Percentiles rank a stretch among this genome's conserved stretches.
These are phyloP conservation scores for Actinernus sp. DNA, from an alignment of 92 coral and sea anemone species.

Conservation along the genomic window DNA sequence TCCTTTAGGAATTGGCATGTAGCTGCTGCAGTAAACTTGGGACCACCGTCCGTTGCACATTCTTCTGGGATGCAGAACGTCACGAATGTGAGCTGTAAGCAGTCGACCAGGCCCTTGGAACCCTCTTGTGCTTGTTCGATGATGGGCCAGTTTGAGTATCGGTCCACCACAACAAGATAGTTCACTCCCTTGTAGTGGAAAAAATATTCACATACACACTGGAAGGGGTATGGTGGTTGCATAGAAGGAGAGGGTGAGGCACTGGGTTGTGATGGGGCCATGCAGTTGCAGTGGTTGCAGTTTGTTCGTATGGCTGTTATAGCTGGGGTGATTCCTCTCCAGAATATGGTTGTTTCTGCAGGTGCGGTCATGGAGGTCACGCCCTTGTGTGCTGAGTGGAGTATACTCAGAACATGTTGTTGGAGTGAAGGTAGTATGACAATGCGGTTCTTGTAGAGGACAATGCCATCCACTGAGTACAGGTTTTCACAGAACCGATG, in stretches of 20 bases:
- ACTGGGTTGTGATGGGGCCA: slow-evolving; percentile 71
- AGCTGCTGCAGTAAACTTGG: slow-evolving; percentile 27
- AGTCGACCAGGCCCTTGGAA: slow-evolving; percentile 64
- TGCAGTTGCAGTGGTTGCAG: slow-evolving; percentile 65
- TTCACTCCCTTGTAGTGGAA: too few relatives aligned
- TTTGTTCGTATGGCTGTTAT: slow-evolving; percentile 24
- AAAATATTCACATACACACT: too few relatives aligned
- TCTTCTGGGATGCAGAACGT: slow-evolving; percentile 76
- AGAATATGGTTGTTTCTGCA: slow-evolving; percentile 51
- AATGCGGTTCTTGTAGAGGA: too few relatives aligned
- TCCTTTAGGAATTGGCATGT: slow-evolving; percentile 68
- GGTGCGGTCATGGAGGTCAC: slow-evolving; percentile 63
- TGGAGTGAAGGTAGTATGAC: slow-evolving; percentile 58
- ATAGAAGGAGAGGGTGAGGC: slow-evolving; percentile 67
- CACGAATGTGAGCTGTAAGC: slow-evolving; percentile 31
- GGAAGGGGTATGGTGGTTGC: too few relatives aligned
- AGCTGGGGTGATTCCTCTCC: slow-evolving; percentile 54
- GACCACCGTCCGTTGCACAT: too few relatives aligned
- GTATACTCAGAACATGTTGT: slow-evolving; percentile 11
- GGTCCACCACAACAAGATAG: slow-evolving; percentile 70
- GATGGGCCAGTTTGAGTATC: too few relatives aligned
- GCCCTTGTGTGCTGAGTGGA: slow-evolving; percentile 65
- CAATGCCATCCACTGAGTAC: slow-evolving; percentile 43
- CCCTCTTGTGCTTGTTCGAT: too few relatives aligned
- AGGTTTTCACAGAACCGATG: slow-evolving; percentile 56